Evolutionary conservation across 2,797 vertebrate species (phyloP).

Genomic region (Hipposideros larvatus): DNA sequence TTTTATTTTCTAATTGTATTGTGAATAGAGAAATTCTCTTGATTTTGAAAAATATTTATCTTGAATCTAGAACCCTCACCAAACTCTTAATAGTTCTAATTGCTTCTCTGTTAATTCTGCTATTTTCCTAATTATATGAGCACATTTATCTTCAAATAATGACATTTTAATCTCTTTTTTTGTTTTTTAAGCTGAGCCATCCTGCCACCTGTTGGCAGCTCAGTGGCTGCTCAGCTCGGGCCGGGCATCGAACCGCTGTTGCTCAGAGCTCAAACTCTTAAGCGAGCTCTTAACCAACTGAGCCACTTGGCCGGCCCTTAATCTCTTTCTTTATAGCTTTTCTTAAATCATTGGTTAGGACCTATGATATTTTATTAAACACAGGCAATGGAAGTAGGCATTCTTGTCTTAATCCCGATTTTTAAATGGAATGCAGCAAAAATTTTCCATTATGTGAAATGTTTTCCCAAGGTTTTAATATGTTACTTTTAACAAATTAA

Average conservation of each 20-base stretch:
- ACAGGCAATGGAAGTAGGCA: not conserved
- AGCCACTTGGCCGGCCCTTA: too few species aligned
- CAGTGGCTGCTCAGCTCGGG: too few species aligned
- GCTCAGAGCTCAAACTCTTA: too few species aligned
- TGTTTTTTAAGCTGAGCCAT: too few species aligned
- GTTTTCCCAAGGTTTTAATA: not conserved
- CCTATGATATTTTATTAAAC: not conserved
- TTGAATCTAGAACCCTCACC: not conserved
- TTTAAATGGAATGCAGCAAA: not conserved
- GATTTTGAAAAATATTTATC: not conserved
- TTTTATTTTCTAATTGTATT: not conserved
- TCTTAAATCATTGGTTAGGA: not conserved
- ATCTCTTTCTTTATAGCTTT: not conserved
- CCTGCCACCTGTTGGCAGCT: too few species aligned
- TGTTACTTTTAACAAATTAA: slow-evolving; percentile 8
- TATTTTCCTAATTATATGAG: not conserved
- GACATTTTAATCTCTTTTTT: not conserved
- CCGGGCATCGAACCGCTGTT: too few species aligned
- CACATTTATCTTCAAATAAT: not conserved
- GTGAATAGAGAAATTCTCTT: not conserved
- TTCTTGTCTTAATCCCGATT: not conserved
- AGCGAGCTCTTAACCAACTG: not conserved
- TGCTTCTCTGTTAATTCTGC: not conserved
- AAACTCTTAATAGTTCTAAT: not conserved
- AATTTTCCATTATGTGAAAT: not conserved